phyloP scores from a whole-genome alignment of 2,797 vertebrate species.

The Gymnodraco acuticeps region DNA sequence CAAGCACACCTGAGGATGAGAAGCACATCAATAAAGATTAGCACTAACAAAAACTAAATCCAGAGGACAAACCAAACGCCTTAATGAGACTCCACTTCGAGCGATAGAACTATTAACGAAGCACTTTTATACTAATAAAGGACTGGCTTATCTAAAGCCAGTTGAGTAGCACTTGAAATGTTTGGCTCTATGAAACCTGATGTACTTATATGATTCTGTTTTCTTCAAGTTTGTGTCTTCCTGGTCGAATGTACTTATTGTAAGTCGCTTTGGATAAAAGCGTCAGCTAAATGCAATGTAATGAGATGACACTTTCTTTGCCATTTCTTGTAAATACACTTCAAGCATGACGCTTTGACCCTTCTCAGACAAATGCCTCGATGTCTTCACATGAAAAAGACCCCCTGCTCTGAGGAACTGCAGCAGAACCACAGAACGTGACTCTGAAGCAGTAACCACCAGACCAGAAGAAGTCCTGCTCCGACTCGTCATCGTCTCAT shows the following conservation, averaged over 20 bases:
- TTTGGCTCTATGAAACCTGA: no score
- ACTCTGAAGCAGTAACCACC: slow-evolving; percentile 48
- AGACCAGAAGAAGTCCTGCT: slow-evolving; percentile 51
- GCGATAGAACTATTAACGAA: no score
- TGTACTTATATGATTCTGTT: no score
- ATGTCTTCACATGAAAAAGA: slow-evolving; percentile 83
- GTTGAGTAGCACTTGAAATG: no score
- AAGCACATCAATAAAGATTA: slow-evolving; percentile 19
- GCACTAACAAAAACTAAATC: slow-evolving; percentile 9
- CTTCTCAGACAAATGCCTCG: slow-evolving; percentile 99
- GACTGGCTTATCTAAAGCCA: no score
- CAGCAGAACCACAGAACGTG: slow-evolving; percentile 83
- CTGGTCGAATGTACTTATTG: no score
- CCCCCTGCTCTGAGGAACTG: slow-evolving; percentile 62
- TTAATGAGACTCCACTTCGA: no score
- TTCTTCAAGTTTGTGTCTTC: no score
- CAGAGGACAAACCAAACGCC: neutral
- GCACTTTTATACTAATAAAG: no score
- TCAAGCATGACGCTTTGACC: slow-evolving; percentile 34
- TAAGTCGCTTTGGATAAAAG: no score
- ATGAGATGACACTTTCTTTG: rapidly evolving
- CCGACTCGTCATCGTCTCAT: slow-evolving; percentile 85
- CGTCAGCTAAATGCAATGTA: no score
- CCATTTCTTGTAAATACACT: neutral
- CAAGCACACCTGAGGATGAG: slow-evolving; percentile 88